Base-by-base conservation (phyloP, 64 coral and sea anemone species). In the Stylophora pistillata region DNA sequence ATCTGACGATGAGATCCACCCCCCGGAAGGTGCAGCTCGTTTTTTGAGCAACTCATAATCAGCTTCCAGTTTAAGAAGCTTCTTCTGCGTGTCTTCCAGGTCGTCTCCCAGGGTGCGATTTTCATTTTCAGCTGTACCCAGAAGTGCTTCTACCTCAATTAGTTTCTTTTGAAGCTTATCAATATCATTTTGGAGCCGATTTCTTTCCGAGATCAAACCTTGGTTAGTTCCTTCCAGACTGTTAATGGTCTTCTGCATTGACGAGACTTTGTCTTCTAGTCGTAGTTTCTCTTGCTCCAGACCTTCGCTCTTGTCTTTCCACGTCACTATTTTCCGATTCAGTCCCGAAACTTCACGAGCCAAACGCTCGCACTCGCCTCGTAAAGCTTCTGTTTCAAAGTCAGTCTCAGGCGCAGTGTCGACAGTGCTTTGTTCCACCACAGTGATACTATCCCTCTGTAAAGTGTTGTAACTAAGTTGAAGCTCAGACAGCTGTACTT, bases 331-430 rank as follows among this genome's bases (percentile, higher is more conserved):
- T 30, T 88, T 99, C 29, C 94, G 81, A 79, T 93, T 99, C 12
- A 95, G 73, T n/a, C 20, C 66, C 16, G 90, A 93, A 11, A 95
- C 76, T 65, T 99, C 97, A 73, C 82, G 74, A 53, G 89, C 83
- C 53, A 99, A 78, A 59, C 93, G 90, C 30, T 99, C 93, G 29
- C 91, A 87, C 74, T 99, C 77, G 27, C 86, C 93, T 82, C 86
- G 91, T 21, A 95, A 89, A 30, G 93, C 59, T 60, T 99, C 93
- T 18, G 91, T 52, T 77, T 99, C 97, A 78, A 89, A 90, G 1
- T 89, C 72, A 32, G 88, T 81, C n/a, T 72, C 83, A 12, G 86
- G 74, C 71, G 88, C 58, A 53, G 82, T 53, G 1, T 99, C 93
- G 0, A 93, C 53, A 9, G 16, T 78, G 30, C 72, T 85, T 41